Percentiles rank a stretch among this genome's conserved stretches.
These are phyloP conservation scores for Squalus acanthias DNA, from an alignment of 2,797 vertebrate genomes.

Conservation along the genomic window DNA sequence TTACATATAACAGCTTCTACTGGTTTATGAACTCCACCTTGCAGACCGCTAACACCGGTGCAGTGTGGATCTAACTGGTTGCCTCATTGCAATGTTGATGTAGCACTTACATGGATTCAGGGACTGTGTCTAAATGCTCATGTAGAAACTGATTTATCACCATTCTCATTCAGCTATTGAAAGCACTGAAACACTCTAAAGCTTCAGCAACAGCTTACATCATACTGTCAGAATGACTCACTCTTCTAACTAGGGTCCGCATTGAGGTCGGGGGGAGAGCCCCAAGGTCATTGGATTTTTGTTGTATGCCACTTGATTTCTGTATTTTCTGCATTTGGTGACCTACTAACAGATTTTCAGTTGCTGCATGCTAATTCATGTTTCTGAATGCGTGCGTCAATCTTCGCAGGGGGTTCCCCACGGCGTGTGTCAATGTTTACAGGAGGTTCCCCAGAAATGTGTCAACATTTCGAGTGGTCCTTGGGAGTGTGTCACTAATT, in stretches of 20 bases:
- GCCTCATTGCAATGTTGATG: background rate
- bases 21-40: background rate
- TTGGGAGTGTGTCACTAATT: background rate
- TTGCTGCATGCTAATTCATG: background rate
- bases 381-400: background rate
- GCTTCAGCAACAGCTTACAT: background rate
- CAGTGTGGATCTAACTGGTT: background rate
- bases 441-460: background rate
- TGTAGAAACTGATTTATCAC: background rate
- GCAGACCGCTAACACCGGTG: background rate
- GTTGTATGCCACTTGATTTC: background rate
- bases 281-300: background rate
- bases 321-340: background rate
- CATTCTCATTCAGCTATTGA: background rate
- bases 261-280: background rate
- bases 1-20: background rate
- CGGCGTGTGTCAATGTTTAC: background rate
- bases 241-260: background rate
- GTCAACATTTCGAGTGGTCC: background rate
- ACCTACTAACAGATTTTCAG: background rate
- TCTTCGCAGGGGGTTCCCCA: background rate
- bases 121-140: background rate
- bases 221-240: background rate
- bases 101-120: background rate
- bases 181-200: background rate